phyloP scores from a whole-genome alignment of 2,113 vertebrate species.

The Phaethornis superciliosus region DNA sequence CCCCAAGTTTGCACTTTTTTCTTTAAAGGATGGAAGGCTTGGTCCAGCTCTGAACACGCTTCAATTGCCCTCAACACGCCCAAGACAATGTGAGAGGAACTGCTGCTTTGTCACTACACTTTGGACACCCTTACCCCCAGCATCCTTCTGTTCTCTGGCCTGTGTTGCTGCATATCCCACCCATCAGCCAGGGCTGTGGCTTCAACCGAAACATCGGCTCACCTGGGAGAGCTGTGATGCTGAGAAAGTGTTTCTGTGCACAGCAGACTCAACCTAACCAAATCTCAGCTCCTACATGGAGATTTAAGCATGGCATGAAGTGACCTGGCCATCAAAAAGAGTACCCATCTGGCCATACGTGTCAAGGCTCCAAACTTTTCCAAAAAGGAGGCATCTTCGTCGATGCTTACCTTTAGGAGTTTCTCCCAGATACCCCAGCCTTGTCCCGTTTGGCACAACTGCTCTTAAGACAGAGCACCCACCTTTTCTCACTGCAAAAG shows the following conservation, averaged over 20 bases:
- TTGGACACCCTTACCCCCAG: not conserved
- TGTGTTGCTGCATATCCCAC: not conserved
- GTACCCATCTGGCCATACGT: not conserved
- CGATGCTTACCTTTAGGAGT: not conserved
- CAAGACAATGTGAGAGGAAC: not conserved
- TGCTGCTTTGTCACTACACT: not conserved
- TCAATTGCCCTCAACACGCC: not conserved
- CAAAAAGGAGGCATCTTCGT: not conserved
- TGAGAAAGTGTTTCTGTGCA: not conserved
- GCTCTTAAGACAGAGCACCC: not conserved
- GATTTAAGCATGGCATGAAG: not conserved
- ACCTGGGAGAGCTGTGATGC: not conserved
- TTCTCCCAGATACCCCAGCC: not conserved
- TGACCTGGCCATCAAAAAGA: not conserved
- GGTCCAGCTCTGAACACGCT: not conserved
- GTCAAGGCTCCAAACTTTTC: not conserved
- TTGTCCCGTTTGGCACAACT: not conserved
- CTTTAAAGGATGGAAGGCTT: not conserved
- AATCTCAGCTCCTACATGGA: not conserved
- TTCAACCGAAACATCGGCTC: not conserved
- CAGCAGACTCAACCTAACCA: not conserved
- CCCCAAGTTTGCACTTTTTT: not conserved
- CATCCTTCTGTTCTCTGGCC: not conserved
- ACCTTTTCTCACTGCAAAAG: slow-evolving; percentile 1
- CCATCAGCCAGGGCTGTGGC: not conserved